Conservation (phyloP, 2,797 vertebrate genomes). For the Odontamblyopus lacepedii region DNA sequence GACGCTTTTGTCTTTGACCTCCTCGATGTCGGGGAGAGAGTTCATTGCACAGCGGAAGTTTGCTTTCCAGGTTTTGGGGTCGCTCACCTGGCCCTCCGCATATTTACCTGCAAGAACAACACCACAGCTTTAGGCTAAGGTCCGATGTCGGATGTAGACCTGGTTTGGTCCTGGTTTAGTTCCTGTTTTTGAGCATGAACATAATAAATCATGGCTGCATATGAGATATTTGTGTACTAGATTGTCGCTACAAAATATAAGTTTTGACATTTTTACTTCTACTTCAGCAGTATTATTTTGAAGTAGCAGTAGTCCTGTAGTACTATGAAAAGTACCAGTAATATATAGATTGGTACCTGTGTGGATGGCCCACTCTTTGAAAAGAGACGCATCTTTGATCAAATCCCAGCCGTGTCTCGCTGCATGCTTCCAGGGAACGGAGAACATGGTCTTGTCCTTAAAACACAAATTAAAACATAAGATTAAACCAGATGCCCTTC, state of each 20-base stretch:
- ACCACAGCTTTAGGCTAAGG: neutral
- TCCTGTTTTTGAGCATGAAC: no score
- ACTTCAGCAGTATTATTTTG: no score
- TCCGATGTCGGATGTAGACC: neutral
- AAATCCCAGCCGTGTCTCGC: slow-evolving; percentile 96
- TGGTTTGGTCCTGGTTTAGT: neutral
- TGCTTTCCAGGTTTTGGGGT: slow-evolving; percentile 98
- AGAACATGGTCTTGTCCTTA: slow-evolving; percentile 89
- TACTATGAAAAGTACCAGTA: no score
- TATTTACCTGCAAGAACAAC: slow-evolving; percentile 83
- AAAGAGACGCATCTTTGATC: slow-evolving; percentile 90
- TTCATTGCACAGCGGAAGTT: slow-evolving; percentile 99
- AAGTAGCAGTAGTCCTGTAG: no score
- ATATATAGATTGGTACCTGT: slow-evolving; percentile 81
- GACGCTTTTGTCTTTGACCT: slow-evolving; percentile 91
- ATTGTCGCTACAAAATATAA: no score
- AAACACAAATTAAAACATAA: neutral
- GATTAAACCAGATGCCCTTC: neutral
- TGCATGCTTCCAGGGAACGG: slow-evolving; percentile 96
- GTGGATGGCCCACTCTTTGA: slow-evolving; percentile 94
- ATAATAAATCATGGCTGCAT: no score
- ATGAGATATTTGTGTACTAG: no score
- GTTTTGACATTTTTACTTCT: neutral
- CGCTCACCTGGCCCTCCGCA: slow-evolving; percentile 77
- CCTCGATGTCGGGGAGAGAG: slow-evolving; percentile 92